Percentiles rank a stretch among this genome's conserved stretches.
Evolutionary conservation across 2,797 vertebrate species (phyloP).

Genomic region (Xyrichtys novacula): DNA sequence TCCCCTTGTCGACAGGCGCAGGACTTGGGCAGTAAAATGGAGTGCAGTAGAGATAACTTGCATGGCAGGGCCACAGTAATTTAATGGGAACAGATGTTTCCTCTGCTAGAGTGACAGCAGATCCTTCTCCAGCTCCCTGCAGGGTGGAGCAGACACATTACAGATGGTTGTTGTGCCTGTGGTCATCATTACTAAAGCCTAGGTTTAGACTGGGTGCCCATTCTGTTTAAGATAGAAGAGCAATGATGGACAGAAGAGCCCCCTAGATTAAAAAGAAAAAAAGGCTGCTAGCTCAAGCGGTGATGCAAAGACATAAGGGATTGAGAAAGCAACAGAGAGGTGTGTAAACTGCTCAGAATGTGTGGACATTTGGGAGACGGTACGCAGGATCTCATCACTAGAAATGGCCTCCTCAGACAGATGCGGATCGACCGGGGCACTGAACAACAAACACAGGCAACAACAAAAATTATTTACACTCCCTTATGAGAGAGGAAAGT

Average conservation of each 20-base stretch:
- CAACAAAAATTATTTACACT: constrained; percentile 51
- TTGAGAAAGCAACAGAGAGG: constrained; percentile 4
- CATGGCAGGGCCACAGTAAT: constrained; percentile 75
- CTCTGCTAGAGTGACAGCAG: constrained; percentile 78
- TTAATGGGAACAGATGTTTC: constrained; percentile 84
- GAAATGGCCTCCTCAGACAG: constrained; percentile 45
- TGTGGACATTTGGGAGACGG: constrained; percentile 45
- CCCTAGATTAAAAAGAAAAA: constrained; percentile 9
- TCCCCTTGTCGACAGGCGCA: constrained; percentile 73
- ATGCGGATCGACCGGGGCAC: constrained; percentile 52
- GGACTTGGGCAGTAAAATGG: constrained; percentile 72
- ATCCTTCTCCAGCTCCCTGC: constrained; percentile 76
- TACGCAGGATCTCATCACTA: constrained; percentile 35
- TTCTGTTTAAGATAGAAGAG: constrained; percentile 51
- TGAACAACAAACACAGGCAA: constrained; percentile 53
- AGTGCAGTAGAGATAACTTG: constrained; percentile 74
- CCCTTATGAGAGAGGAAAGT: constrained; percentile 18
- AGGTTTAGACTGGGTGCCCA: constrained; percentile 53
- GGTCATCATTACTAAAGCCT: constrained; percentile 74
- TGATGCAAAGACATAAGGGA: constrained; percentile 10
- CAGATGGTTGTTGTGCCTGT: constrained; percentile 77
- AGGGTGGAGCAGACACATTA: constrained; percentile 69
- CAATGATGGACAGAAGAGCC: constrained; percentile 47
- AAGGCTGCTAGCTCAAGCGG: constrained; percentile 34
- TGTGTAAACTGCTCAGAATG: constrained; percentile 18